These are phyloP conservation scores for Holothuria leucospilota DNA, from an alignment of 53 echinoderm and acorn worm species.

Conservation along the genomic window DNA sequence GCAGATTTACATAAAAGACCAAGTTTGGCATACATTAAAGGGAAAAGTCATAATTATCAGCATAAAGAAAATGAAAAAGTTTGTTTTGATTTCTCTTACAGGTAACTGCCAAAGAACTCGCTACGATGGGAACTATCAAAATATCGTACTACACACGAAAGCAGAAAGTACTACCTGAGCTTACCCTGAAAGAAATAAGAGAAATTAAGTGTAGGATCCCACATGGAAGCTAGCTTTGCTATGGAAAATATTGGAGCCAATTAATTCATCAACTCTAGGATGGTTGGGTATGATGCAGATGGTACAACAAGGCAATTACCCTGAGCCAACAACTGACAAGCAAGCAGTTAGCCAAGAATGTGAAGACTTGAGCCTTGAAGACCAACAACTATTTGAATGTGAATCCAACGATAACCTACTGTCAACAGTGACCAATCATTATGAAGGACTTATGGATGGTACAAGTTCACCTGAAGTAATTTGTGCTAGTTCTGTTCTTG, in stretches of 20 bases:
- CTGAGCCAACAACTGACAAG: neutral
- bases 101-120: too few relatives aligned
- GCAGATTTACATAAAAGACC: too few relatives aligned
- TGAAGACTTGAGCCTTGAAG: neutral
- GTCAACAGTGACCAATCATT: neutral
- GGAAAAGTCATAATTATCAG: too few relatives aligned
- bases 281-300: slow-evolving; percentile 55
- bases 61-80: too few relatives aligned
- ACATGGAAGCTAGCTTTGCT: slow-evolving; percentile 55
- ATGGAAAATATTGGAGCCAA: slow-evolving; percentile 50
- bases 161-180: neutral
- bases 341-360: neutral
- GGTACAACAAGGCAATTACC: slow-evolving; percentile 40
- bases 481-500: too few relatives aligned
- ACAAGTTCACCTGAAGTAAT: too few relatives aligned
- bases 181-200: slow-evolving; percentile 44
- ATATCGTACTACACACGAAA: slow-evolving; percentile 13
- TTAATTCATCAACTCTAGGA: slow-evolving; percentile 40
- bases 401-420: neutral
- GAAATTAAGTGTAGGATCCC: slow-evolving; percentile 23
- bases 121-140: neutral
- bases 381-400: neutral
- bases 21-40: too few relatives aligned
- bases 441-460: too few relatives aligned
- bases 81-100: too few relatives aligned